These are phyloP conservation scores for Daphoenositta chrysoptera DNA, from an alignment of 2,113 vertebrate species.

Conservation along the genomic window DNA sequence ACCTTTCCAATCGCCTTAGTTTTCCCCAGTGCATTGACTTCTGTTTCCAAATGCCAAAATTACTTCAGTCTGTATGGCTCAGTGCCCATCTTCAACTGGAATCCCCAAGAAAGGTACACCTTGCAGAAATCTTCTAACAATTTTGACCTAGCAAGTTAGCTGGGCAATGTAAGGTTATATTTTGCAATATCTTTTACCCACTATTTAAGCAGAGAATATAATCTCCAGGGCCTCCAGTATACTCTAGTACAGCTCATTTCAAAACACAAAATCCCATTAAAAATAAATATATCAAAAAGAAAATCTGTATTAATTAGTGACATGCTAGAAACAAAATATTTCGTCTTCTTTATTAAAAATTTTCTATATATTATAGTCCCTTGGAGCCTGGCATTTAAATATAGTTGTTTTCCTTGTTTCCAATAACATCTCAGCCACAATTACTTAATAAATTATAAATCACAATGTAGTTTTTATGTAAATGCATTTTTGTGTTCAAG, in stretches of 20 bases:
- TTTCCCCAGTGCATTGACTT: background rate
- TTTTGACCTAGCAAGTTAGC: background rate
- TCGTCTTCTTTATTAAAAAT: background rate
- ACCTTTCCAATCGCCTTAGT: background rate
- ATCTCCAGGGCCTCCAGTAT: background rate
- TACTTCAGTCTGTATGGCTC: background rate
- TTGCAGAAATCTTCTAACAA: background rate
- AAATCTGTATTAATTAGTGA: constrained; percentile 29
- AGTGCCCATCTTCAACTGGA: background rate
- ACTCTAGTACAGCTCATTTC: background rate
- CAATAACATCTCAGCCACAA: constrained; percentile 20
- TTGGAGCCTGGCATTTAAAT: background rate
- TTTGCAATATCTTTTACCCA: background rate
- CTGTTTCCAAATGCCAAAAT: background rate
- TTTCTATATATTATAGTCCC: background rate
- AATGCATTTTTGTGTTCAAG: constrained; percentile 47
- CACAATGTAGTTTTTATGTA: constrained; percentile 27
- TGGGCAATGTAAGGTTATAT: background rate
- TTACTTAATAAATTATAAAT: constrained; percentile 67
- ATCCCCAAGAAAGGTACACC: background rate
- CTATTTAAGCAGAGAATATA: background rate
- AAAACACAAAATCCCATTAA: background rate
- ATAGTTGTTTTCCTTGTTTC: constrained; percentile 38
- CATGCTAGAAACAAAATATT: background rate
- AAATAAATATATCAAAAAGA: background rate